phyloP scores from a whole-genome alignment of 2,888 invertebrate species.

The Torymus aiolomorphi region DNA sequence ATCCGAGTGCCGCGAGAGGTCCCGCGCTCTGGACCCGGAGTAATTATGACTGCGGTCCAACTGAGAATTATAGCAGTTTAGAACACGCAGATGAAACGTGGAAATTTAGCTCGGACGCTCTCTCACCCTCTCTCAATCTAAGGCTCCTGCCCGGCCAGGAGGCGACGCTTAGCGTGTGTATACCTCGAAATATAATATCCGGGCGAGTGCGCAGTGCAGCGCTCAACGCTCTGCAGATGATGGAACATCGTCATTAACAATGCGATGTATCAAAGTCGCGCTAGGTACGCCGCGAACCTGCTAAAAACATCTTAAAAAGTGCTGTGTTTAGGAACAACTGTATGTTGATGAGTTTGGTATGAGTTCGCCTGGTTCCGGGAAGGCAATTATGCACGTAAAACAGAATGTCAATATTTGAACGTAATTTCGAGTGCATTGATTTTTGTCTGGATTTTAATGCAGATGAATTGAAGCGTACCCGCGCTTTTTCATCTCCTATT shows the following conservation, averaged over 20 bases:
- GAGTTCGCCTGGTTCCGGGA: too few species aligned
- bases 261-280: not conserved
- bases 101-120: constrained; percentile 31
- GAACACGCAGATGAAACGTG: constrained; percentile 53
- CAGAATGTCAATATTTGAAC: too few species aligned
- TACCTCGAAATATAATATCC: constrained; percentile 26
- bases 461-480: too few species aligned
- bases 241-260: constrained; percentile 37
- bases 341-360: too few species aligned
- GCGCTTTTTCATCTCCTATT: too few species aligned
- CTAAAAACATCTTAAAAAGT: too few species aligned
- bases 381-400: too few species aligned
- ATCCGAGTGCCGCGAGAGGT: constrained; percentile 32
- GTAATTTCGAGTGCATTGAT: too few species aligned
- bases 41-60: constrained; percentile 54
- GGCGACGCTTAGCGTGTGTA: not conserved
- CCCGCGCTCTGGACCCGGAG: not conserved
- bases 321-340: too few species aligned
- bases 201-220: not conserved
- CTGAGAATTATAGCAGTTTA: constrained; percentile 55
- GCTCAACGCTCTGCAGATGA: not conserved
- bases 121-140: too few species aligned
- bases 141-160: not conserved
- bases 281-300: too few species aligned
- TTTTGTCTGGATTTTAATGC: too few species aligned